These are phyloP conservation scores for Malaclemys terrapin DNA, from an alignment of 2,113 vertebrate species.

Conservation along the genomic window DNA sequence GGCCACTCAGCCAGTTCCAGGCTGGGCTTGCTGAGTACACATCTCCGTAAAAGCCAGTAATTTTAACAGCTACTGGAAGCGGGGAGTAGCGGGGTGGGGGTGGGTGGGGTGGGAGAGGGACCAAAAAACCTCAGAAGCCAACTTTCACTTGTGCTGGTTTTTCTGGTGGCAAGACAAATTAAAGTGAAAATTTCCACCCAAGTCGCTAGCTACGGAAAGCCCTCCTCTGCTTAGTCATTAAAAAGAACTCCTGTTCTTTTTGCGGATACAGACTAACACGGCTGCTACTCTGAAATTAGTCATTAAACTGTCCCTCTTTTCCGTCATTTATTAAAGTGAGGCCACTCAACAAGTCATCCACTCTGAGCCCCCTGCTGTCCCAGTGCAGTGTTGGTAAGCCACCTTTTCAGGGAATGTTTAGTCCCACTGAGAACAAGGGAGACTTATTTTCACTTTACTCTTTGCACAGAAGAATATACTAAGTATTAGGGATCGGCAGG, in stretches of 20 bases:
- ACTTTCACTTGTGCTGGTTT: background rate
- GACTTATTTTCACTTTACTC: background rate
- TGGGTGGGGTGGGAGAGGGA: background rate
- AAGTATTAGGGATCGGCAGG: background rate
- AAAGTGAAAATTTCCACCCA: fast-evolving
- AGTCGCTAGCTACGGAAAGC: fast-evolving
- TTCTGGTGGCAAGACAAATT: background rate
- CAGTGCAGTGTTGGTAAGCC: background rate
- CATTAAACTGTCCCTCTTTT: conserved; percentile 71
- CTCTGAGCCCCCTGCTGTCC: conserved; percentile 25
- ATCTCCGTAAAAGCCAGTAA: fast-evolving
- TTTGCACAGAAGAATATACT: background rate
- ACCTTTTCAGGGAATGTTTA: background rate
- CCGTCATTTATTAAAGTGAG: conserved; percentile 52
- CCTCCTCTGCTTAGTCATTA: background rate
- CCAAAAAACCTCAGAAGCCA: background rate
- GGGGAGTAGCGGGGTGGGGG: no score
- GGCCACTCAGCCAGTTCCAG: background rate
- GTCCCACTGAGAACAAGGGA: background rate
- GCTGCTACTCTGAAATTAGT: no score
- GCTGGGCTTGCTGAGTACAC: background rate
- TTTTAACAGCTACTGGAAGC: background rate
- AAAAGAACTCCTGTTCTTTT: no score
- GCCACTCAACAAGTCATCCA: conserved; percentile 60
- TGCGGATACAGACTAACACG: no score